phyloP scores from a whole-genome alignment of 2,888 invertebrate species.

The Epicampocera succincta region DNA sequence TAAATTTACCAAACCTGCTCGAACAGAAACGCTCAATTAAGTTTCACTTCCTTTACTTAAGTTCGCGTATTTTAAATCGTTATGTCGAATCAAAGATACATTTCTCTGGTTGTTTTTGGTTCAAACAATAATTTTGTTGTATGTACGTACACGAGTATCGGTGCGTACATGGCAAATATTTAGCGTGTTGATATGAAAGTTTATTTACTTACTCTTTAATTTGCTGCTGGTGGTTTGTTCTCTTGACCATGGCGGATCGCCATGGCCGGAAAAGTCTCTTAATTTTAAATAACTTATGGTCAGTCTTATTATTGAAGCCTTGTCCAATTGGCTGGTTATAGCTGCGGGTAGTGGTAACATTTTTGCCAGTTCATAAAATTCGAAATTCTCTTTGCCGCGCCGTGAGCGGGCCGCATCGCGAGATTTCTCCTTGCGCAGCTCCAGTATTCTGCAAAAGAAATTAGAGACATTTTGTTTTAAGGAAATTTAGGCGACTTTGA shows the following conservation, averaged over 20 bases:
- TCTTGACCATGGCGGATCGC: slow-evolving; percentile 97
- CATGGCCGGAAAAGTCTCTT: slow-evolving; percentile 96
- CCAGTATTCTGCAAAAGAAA: slow-evolving; percentile 91
- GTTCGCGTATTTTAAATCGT: background rate
- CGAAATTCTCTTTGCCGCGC: slow-evolving; percentile 96
- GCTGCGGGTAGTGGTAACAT: slow-evolving; percentile 95
- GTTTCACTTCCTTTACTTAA: slow-evolving; percentile 70
- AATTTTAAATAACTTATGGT: slow-evolving; percentile 97
- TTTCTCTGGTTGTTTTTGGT: background rate
- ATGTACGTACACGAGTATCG: no score
- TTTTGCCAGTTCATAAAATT: slow-evolving; percentile 97
- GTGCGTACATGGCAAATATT: no score
- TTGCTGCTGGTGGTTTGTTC: slow-evolving; percentile 90
- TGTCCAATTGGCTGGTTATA: slow-evolving; percentile 96
- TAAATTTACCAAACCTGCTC: slow-evolving; percentile 33
- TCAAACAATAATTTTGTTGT: no score
- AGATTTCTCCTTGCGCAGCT: slow-evolving; percentile 95
- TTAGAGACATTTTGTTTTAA: background rate
- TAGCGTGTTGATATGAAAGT: background rate
- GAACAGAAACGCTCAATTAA: slow-evolving; percentile 37
- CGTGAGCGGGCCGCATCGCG: slow-evolving; percentile 95
- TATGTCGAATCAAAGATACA: background rate
- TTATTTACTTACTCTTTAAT: slow-evolving; percentile 87
- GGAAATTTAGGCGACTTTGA: background rate
- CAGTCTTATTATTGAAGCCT: slow-evolving; percentile 97